Evolutionary conservation across 2,888 invertebrate species (phyloP), one percentile per base, ranked within the genome.

Genomic region (Synanthedon vespiformis): DNA sequence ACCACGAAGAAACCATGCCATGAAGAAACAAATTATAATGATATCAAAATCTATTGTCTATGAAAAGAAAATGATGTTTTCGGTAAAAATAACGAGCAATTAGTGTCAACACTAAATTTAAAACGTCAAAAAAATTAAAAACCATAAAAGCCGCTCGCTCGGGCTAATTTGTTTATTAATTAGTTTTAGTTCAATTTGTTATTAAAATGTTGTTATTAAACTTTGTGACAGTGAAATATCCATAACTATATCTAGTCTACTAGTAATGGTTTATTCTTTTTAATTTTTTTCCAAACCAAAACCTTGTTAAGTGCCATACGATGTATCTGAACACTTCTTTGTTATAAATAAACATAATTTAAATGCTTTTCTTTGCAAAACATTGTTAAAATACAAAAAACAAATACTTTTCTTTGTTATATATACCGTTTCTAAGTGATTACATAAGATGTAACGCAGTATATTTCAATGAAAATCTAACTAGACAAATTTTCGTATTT

Each of bases 141-240:
- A 71, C 64, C 66, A 75, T 77, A 78, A 83, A 80, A 77, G 80
- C 82, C 82, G 82, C 77, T 80, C 82, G 82, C 77, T 80, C 73
- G 74, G 81, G 79, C 77, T 58, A 66, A 61, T 65, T 66, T 81
- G 75, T 72, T 68, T 68, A 13, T 71, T 72, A 74, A 64, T 65
- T 85, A 80, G 73, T 77, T 84, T 77, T 80, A 82, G 72, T 82
- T 76, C 83, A 82, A 77, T 81, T 81, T 80, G 73, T 79, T 78
- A 77, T 67, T 72, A 73, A 73, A 70, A 64, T 76, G 67, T 72
- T 78, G 67, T 68, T 67, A 70, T 61, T 65, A 5, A 62, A 65
- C 65, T 73, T 65, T 65, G 57, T 62, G 67, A 69, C 63, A 65
- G 71, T 70, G 64, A 63, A 68, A 61, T 14, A 74, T 74, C 72